Evolutionary conservation across 2,888 invertebrate genomes (phyloP), one percentile per base, ranked within the genome.

Genomic region (Lepidochrysops patricia): DNA sequence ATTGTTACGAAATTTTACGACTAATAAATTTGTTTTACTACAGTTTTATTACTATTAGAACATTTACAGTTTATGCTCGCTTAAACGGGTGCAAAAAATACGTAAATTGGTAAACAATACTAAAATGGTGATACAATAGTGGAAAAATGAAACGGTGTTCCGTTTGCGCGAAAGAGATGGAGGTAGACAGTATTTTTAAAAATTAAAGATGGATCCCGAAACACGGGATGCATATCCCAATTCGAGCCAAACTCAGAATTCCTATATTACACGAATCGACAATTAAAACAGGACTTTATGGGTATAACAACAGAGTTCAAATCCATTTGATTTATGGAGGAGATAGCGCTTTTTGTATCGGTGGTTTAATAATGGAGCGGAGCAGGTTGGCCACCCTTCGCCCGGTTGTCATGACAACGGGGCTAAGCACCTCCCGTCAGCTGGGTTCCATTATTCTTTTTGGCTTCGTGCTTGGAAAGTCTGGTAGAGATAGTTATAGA

Each of bases 191-290:
- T 86, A 86, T 86, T 82, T 87, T 86, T 83, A 88, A 88, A 88
- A 88, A 87, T 84, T 80, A 88, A 89, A 89, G 88, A 89, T 89
- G 88, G 88, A 86, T 82, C 84, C 88, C 84, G 76, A 88, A 87
- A 83, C 79, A 86, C 84, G 82, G 84, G 85, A 80, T 82, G 82
- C 75, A 77, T 80, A 78, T 76, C 59, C 62, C 60, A 60, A 64
- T 67, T 59, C 62, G 64, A 58, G 60, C 62, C 54, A 60, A 62
- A 50, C 59, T 62, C 63, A 66, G 66, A 79, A 72, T 75, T 76
- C 76, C 72, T 79, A 83, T 80, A 76, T 70, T 74, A 69, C 72
- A 69, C 69, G 70, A 70, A 72, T 72, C 76, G 74, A 70, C 64
- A 73, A 75, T 73, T 76, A 70, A 81, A 82, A 79, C 72, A 69